Base-by-base conservation (phyloP, 2,888 invertebrate species). In the Papilio elwesi region DNA sequence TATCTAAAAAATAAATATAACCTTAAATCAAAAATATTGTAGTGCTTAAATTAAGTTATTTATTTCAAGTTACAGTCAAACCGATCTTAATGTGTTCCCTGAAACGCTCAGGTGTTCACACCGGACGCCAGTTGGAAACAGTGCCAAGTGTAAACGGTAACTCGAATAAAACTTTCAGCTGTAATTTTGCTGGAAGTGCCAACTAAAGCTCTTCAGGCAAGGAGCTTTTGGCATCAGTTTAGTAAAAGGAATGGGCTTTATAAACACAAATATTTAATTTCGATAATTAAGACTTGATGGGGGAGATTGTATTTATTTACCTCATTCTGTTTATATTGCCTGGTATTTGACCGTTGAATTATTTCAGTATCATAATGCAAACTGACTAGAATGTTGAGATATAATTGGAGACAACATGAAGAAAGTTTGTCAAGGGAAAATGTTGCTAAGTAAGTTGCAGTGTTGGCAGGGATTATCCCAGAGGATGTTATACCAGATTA, bases 61-160 rank as follows among this genome's bases (percentile, higher is more conserved):
- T 53, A 8, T 53, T 53, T 55, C 26, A 55, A 55, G 38, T 51
- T 53, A 66, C 53, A 16, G 38, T 15, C 43, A 6, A 66, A 53
- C 38, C 43, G 43, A 12, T 12, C 12, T 26, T 57, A 57, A 7
- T 57, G 12, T 55, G 43, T 43, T 43, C 43, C 43, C 6, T 55
- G 26, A 11, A 13, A 36, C 6, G 43, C 13, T 26, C 55, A 55
- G 55, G 26, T 55, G 55, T 55, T 36, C 26, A 11, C 26, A 26
- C 12, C 26, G 26, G 55, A 26, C 55, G 9, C 12, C 38, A 15
- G 8, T 66, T 66, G 66, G 51, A 15, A 66, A 52, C 38, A 38
- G 38, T 53, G 66, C 66, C 52, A 66, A 66, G 43, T 66, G 66
- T 52, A 51, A 66, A 43, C 11, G 15, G 53, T 38, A 66, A 53